Conservation (phyloP, 1,140 invertebrate species). For the Tigriopus japonicus region DNA sequence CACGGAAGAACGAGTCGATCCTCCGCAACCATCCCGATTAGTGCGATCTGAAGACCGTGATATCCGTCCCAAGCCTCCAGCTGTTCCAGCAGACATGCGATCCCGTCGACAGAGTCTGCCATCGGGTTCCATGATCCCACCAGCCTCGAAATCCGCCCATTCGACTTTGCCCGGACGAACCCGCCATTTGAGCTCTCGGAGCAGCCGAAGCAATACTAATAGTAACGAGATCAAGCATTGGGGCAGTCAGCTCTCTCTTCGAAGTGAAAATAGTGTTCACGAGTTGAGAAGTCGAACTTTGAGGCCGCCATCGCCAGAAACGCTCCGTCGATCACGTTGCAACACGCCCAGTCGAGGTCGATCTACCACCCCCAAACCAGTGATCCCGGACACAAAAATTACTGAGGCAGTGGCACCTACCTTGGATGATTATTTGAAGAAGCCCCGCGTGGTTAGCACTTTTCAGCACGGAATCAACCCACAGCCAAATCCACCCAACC, state of each 20-base stretch:
- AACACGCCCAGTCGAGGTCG: neutral
- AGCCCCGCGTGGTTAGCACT: neutral
- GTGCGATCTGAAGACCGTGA: too few relatives aligned
- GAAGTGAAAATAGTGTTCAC: neutral
- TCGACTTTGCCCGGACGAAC: too few relatives aligned
- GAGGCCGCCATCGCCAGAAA: neutral
- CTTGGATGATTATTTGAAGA: constrained; percentile 3
- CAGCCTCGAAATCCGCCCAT: too few relatives aligned
- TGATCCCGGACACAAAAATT: neutral
- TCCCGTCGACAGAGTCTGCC: too few relatives aligned
- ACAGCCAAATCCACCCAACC: neutral
- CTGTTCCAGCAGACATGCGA: too few relatives aligned
- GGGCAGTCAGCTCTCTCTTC: neutral
- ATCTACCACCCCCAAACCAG: neutral
- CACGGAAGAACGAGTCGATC: too few relatives aligned
- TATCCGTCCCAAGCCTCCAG: too few relatives aligned
- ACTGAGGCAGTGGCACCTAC: neutral
- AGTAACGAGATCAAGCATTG: neutral
- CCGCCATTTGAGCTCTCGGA: too few relatives aligned
- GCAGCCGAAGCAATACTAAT: too few relatives aligned
- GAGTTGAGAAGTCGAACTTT: neutral
- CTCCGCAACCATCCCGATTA: too few relatives aligned
- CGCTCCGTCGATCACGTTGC: neutral
- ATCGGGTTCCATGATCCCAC: too few relatives aligned
- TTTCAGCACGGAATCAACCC: neutral